These are phyloP conservation scores for Mola mola DNA, from an alignment of 2,113 vertebrate genomes.

Conservation along the genomic window DNA sequence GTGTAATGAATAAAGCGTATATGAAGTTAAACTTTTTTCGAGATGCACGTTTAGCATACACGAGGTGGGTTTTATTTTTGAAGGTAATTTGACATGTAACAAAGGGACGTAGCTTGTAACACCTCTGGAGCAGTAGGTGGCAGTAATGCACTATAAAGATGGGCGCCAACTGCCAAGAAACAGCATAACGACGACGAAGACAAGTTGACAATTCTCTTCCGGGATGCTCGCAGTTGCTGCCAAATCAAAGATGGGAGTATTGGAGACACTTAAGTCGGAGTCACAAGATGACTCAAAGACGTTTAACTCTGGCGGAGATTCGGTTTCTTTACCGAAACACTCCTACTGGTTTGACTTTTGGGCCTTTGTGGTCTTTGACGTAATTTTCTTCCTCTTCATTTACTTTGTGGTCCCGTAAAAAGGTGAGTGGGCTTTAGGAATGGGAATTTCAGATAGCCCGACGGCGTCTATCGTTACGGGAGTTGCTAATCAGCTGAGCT, in stretches of 20 bases:
- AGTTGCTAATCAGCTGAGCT: too few relatives aligned
- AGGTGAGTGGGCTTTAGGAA: slow-evolving; percentile 46
- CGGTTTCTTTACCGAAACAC: slow-evolving; percentile 74
- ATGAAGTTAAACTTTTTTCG: too few relatives aligned
- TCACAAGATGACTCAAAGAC: background rate
- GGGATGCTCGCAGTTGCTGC: background rate
- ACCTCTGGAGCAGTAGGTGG: too few relatives aligned
- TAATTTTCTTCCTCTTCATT: slow-evolving; percentile 84
- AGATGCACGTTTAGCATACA: too few relatives aligned
- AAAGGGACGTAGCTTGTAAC: too few relatives aligned
- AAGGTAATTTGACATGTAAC: too few relatives aligned
- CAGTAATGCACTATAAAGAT: too few relatives aligned
- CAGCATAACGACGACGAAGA: too few relatives aligned
- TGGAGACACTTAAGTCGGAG: background rate
- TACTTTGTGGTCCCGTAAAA: slow-evolving; percentile 77
- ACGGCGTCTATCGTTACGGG: background rate
- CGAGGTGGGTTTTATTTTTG: too few relatives aligned
- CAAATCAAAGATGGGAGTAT: slow-evolving; percentile 23
- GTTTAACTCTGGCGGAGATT: background rate
- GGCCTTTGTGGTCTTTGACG: slow-evolving; percentile 87
- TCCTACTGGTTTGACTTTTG: slow-evolving; percentile 94
- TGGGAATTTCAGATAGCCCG: too few relatives aligned
- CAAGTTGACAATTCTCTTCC: slow-evolving; percentile 33
- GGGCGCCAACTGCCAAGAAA: too few relatives aligned
- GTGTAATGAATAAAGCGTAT: too few relatives aligned